Evolutionary conservation across 1,140 invertebrate genomes (phyloP), one percentile per base, ranked within the genome.

Genomic region (Sarcophaga bullata): DNA sequence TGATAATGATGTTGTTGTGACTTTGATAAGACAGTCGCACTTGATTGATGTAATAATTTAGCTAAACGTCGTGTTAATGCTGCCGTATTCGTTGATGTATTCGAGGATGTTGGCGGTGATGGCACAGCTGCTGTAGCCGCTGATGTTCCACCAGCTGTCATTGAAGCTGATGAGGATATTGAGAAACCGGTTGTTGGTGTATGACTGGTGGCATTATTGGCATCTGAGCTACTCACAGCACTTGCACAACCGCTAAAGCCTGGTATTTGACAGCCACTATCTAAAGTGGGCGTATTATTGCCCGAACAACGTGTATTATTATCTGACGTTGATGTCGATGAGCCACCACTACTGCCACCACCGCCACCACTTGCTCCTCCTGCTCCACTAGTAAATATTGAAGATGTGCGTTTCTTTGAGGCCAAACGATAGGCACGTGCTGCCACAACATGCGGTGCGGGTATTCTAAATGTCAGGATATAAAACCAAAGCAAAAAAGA

Each of bases 1-100:
- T 46, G 75, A 62, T 19, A 58, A n/a, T 13, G 90, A 83, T 78
- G 80, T 8, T 84, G 92, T 85, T 87, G 75, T 19, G 90, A 49
- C 90, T 86, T 88, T 81, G 81, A 78, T 78, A 19, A 83, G 47
- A 86, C 80, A 84, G 76, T 89, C 88, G 58, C 81, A 83, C 87
- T 84, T 90, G 91, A 84, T 91, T 95, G 93, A 85, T 95, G 94
- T 73, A 96, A 91, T 49, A 95, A 91, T 84, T 93, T 92, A 8
- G 94, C 93, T 47, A 96, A 90, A 52, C 94, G 92, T 80, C 93
- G 93, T 25, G 95, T 92, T 8, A 94, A 91, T 15, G 92, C 92
- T 86, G 85, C 92, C 87, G 84, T 84, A 37, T 84, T 81, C 3
- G 84, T 78, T 19, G 75, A 78, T 9, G 62, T 10, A 68, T 68